phyloP scores from a whole-genome alignment of 2,888 invertebrate genomes.

The Sipunculus nudus region DNA sequence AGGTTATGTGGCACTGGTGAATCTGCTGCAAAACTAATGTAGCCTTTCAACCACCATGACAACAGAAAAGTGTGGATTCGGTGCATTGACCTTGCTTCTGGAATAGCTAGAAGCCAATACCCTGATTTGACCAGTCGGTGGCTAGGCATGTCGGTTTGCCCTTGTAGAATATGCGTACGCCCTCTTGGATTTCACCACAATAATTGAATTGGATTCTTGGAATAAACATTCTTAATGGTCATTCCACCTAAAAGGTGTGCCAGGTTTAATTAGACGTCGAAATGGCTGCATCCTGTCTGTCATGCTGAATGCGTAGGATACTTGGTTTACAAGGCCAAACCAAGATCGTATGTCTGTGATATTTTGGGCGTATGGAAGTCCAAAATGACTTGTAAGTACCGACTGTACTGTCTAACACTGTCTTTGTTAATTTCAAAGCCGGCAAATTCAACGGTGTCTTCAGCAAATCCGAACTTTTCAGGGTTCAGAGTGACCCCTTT shows the following conservation, averaged over 20 bases:
- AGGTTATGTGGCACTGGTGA: conserved; percentile 31
- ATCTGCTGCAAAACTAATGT: conserved; percentile 37
- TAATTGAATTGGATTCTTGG: conserved; percentile 16
- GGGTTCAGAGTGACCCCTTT: conserved; percentile 45
- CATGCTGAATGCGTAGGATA: conserved; percentile 44
- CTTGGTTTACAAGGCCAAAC: conserved; percentile 46
- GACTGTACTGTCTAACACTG: conserved; percentile 35
- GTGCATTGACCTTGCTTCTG: conserved; percentile 40
- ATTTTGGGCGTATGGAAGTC: conserved; percentile 40
- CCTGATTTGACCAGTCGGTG: conserved; percentile 46
- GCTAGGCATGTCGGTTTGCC: conserved; percentile 44
- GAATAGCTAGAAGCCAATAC: conserved; percentile 43
- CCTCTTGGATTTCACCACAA: conserved; percentile 24
- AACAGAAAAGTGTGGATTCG: conserved; percentile 28
- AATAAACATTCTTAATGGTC: conserved; percentile 19
- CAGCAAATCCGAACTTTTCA: conserved; percentile 42
- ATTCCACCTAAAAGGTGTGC: conserved; percentile 31
- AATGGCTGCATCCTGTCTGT: conserved; percentile 41
- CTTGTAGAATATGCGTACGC: conserved; percentile 42
- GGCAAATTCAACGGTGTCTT: conserved; percentile 40
- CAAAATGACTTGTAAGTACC: conserved; percentile 36
- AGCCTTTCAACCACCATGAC: conserved; percentile 34
- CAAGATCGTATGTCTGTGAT: conserved; percentile 43
- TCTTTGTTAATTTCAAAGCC: conserved; percentile 41
- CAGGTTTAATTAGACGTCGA: conserved; percentile 40